phyloP scores from a whole-genome alignment of 2,797 vertebrate species.

The Epinephelus awoara region DNA sequence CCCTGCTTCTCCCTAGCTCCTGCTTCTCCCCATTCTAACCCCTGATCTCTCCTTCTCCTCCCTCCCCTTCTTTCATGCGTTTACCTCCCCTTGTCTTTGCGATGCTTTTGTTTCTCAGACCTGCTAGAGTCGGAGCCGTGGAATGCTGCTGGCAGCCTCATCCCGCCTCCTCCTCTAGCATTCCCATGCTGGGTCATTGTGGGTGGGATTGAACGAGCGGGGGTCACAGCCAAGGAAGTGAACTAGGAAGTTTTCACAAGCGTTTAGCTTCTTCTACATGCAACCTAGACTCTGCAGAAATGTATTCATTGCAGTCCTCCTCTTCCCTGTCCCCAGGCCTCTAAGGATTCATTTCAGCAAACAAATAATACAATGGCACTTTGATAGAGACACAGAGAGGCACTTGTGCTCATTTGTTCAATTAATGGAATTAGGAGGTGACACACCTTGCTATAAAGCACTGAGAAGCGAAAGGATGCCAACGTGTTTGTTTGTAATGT shows the following conservation, averaged over 20 bases:
- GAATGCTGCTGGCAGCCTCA: constrained; percentile 78
- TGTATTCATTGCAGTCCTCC: constrained; percentile 43
- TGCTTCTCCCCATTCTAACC: constrained; percentile 31
- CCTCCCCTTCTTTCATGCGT: constrained; percentile 39
- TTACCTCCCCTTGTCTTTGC: constrained; percentile 56
- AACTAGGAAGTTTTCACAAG: constrained; percentile 86
- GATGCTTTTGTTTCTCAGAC: constrained; percentile 68
- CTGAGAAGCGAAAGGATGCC: not conserved
- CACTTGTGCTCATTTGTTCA: constrained; percentile 20
- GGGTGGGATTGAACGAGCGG: constrained; percentile 76
- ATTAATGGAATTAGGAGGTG: not conserved
- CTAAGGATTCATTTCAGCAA: constrained; percentile 56
- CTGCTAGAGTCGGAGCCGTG: constrained; percentile 66
- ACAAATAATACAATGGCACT: constrained; percentile 32
- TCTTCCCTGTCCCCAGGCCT: constrained; percentile 33
- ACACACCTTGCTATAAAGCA: not conserved
- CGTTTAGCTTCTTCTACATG: constrained; percentile 69
- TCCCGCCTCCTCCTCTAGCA: constrained; percentile 75
- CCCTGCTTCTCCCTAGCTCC: constrained; percentile 11
- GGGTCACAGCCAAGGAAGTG: constrained; percentile 85
- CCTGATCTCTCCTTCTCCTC: constrained; percentile 27
- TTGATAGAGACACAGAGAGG: constrained; percentile 9
- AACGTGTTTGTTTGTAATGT: not conserved
- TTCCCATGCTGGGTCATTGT: constrained; percentile 83
- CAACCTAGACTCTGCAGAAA: constrained; percentile 38